Base-by-base conservation (phyloP, 2,797 vertebrate species). In the Enteromius anoplus region DNA sequence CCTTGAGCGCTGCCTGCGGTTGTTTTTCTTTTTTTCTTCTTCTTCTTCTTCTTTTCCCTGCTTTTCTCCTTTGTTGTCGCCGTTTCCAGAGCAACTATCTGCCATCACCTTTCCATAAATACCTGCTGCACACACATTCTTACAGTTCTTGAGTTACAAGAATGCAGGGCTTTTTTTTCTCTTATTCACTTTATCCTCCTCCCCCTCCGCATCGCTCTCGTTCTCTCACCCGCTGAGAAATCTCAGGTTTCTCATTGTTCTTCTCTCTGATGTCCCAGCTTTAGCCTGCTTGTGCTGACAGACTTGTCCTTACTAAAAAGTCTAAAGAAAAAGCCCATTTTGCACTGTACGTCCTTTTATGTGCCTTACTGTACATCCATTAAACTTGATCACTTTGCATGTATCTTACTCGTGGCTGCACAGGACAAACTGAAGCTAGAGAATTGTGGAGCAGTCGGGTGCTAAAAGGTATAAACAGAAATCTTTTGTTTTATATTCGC, bases 71-170 rank as follows among this genome's bases (percentile, higher is more conserved):
- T 95, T 95, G 93, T 95, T 95, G 92, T 93, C 88, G 86, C 88
- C 78, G 92, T 94, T 95, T 94, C 94, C 95, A 95, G 92, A 95
- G 95, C 93, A 94, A 95, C 94, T 93, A 93, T 93, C 93, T 91
- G 82, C 87, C 86, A 88, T 88, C 87, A 80, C 82, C 84, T 85
- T 85, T 86, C 87, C 82, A 88, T 87, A 90, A 91, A 90, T 87
- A 91, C 89, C 87, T 82, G 87, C 84, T 53, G 82, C 87, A 53
- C 81, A 62, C 80, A 84, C 89, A 85, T 85, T 75, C 81, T 87
- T 83, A 77, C 70, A 81, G 81, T 70, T 80, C 80, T 77, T 83
- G 79, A 83, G 65, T 87, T 73, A 87, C 75, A 80, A 85, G 76
- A 70, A 53, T 51, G 76, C 85, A 85, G 45, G 19, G 23, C n/a